These are phyloP conservation scores for Ciconia nigra DNA, from an alignment of 2,797 vertebrate genomes.

Conservation along the genomic window DNA sequence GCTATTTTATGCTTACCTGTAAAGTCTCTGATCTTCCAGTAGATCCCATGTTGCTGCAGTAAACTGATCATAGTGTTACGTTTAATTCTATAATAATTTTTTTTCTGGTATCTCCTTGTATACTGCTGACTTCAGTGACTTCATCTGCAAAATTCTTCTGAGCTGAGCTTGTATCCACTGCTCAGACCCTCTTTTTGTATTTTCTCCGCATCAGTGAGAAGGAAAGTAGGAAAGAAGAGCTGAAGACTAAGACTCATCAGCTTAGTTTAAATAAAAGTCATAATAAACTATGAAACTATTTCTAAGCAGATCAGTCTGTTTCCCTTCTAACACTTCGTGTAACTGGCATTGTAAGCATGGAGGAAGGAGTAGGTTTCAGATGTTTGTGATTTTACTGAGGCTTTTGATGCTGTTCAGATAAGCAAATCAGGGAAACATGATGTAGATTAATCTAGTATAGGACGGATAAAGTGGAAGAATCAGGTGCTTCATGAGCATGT, in stretches of 20 bases:
- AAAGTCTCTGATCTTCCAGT: not conserved
- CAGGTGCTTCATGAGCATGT: not conserved
- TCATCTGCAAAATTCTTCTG: not conserved
- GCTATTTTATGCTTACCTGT: not conserved
- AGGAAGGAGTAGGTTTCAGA: not conserved
- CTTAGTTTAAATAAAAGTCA: not conserved
- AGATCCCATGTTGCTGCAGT: fast-evolving
- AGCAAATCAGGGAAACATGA: not conserved
- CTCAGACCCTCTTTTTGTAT: not conserved
- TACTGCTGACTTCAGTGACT: not conserved
- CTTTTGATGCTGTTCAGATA: not conserved
- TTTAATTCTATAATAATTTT: not conserved
- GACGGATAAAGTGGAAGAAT: not conserved
- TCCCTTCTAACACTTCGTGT: not conserved
- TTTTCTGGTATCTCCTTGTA: not conserved
- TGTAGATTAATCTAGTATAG: not conserved
- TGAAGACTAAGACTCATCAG: not conserved
- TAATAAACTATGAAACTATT: not conserved
- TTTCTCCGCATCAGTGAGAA: not conserved
- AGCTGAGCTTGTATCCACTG: not conserved
- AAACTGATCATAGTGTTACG: not conserved
- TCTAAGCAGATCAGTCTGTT: not conserved
- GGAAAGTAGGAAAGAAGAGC: not conserved
- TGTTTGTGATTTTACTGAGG: not conserved
- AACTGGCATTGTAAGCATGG: not conserved